Conservation (phyloP, 2,113 vertebrate genomes). For the Daboia siamensis region DNA sequence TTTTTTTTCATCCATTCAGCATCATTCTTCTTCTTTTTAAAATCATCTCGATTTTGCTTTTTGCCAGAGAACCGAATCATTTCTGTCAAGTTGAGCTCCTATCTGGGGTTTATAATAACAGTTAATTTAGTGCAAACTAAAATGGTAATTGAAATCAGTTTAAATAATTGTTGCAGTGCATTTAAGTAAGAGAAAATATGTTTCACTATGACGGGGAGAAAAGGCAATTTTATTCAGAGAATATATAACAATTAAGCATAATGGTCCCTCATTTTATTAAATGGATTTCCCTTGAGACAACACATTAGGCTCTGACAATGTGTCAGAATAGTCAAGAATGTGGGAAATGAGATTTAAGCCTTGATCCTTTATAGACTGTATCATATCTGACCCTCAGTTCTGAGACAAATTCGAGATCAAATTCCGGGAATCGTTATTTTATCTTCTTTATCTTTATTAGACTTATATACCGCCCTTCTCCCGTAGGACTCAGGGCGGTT, state of each 20-base stretch:
- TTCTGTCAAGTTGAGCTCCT: constrained; percentile 31
- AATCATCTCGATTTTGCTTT: constrained; percentile 14
- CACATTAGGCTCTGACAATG: constrained; percentile 29
- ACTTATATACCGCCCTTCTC: no score
- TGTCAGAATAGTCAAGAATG: constrained; percentile 41
- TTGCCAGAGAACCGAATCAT: constrained; percentile 16
- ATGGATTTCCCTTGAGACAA: constrained; percentile 43
- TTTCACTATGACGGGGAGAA: constrained; percentile 38
- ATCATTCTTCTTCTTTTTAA: constrained; percentile 3
- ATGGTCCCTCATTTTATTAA: constrained; percentile 48
- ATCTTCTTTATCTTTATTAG: no score
- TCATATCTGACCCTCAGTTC: constrained; percentile 48
- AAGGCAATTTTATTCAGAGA: constrained; percentile 50
- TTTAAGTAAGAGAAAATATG: constrained; percentile 42
- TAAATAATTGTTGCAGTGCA: constrained; percentile 28
- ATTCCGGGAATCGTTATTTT: constrained; percentile 36
- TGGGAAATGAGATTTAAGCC: constrained; percentile 43
- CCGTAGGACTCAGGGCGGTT: no score
- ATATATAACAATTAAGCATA: constrained; percentile 44
- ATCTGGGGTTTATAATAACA: constrained; percentile 31
- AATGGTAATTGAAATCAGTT: constrained; percentile 47
- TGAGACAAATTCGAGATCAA: constrained; percentile 59
- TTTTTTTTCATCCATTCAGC: constrained; percentile 7
- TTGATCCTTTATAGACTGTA: constrained; percentile 52
- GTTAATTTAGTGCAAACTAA: constrained; percentile 39